These are phyloP conservation scores for Centropus unirufus DNA, from an alignment of 2,113 vertebrate species.

Conservation along the genomic window DNA sequence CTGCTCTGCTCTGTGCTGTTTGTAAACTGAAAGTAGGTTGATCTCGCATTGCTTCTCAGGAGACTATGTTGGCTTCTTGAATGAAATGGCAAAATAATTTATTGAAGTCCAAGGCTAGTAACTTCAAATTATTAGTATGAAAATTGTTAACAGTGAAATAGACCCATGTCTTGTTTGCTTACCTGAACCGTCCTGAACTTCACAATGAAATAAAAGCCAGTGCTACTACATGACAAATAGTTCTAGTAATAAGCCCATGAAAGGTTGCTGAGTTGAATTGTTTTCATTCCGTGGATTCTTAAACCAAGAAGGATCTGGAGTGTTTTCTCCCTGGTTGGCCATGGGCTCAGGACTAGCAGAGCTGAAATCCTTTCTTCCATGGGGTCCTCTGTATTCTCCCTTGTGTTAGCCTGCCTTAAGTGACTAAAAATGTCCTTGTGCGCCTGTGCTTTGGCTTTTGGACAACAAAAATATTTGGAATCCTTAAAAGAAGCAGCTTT, in stretches of 20 bases:
- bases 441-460: background rate
- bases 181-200: background rate
- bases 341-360: background rate
- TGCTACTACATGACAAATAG: background rate
- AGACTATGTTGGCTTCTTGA: background rate
- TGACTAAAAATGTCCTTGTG: background rate
- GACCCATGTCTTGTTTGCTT: background rate
- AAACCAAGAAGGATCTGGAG: background rate
- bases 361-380: background rate
- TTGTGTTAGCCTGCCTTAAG: background rate
- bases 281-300: constrained; percentile 41
- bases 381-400: background rate
- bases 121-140: background rate
- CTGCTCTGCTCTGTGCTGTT: background rate
- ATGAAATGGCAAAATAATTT: background rate
- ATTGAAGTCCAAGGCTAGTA: background rate
- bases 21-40: background rate
- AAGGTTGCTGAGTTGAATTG: background rate
- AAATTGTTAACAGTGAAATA: background rate
- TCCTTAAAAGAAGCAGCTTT: background rate
- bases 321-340: background rate
- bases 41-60: background rate
- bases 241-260: background rate
- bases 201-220: background rate
- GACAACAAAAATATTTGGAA: background rate